Evolutionary conservation across 2,113 vertebrate genomes (phyloP), one percentile per base, ranked within the genome.

Genomic region (Takifugu flavidus): DNA sequence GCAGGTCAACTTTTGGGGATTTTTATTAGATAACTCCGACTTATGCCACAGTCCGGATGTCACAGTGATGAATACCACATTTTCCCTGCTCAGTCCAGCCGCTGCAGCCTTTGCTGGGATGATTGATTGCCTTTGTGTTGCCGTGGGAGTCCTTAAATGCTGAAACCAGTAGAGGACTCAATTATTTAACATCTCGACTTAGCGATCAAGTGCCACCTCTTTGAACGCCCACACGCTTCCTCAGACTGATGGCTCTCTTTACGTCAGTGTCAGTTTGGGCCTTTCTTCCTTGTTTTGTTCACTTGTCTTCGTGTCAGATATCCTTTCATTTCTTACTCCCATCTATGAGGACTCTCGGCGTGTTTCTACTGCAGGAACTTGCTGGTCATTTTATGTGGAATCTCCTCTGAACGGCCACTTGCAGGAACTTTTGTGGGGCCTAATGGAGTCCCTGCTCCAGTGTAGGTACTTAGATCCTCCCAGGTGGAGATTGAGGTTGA

Each of bases 31-130:
- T 10, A 39, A 10, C 34, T 39, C 7, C 3, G 34, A 39, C 2
- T 4, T 78, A 49, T 55, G 46, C 70, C 67, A 65, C 53, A 64
- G 63, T 75, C 69, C 64, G 46, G 50, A 62, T 57, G 65, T 82
- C 59, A 72, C 45, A 39, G 66, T 61, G 64, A 72, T 65, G 67
- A 82, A 70, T 43, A 49, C 25, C 56, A 67, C 58, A 25, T 20
- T 59, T 67, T 58, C 20, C 61, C 53, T 70, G 59, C 67, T 64
- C 70, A 68, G 55, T 56, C 79, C 71, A 82, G 77, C 75, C 76
- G 59, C 75, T 77, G 78, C 49, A 63, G 75, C 75, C 79, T 77
- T 82, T 68, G 82, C 77, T 84, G 72, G 81, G 83, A 86, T 83
- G 76, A 83, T 82, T 84, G 78, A 47, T 70, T 80, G 70, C 82